These are phyloP conservation scores for Sebastes iracundus DNA, from an alignment of 2,797 vertebrate species.

Conservation along the genomic window DNA sequence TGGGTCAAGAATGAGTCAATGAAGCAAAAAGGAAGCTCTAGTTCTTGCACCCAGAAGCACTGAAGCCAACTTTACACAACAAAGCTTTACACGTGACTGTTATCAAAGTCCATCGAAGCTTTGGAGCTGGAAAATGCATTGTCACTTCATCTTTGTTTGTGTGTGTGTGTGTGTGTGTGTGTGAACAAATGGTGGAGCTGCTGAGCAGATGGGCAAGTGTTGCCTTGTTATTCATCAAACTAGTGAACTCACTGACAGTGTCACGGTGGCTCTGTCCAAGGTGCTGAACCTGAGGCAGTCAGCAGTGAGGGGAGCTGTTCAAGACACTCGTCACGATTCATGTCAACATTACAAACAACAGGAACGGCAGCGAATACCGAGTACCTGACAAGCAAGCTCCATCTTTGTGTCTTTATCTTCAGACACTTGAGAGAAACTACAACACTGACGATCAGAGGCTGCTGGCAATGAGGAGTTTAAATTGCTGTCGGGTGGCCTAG, in stretches of 20 bases:
- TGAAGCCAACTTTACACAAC: background rate
- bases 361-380: background rate
- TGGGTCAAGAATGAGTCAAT: background rate
- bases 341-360: slow-evolving; percentile 28
- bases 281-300: slow-evolving; percentile 58
- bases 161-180: background rate
- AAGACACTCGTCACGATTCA: slow-evolving; percentile 21
- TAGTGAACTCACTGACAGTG: slow-evolving; percentile 50
- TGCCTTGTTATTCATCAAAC: slow-evolving; percentile 58
- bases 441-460: background rate
- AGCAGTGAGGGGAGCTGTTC: slow-evolving; percentile 23
- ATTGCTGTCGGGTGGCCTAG: background rate
- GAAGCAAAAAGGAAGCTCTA: background rate
- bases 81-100: background rate
- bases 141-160: background rate
- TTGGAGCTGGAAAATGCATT: background rate
- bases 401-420: background rate
- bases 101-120: background rate
- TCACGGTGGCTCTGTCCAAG: slow-evolving; percentile 46
- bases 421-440: background rate
- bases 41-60: background rate
- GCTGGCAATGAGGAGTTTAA: background rate
- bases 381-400: background rate
- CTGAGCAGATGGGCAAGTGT: slow-evolving; percentile 49
- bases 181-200: slow-evolving; percentile 19